Conservation (phyloP, 2,888 invertebrate genomes). For the Erebia ligea region DNA sequence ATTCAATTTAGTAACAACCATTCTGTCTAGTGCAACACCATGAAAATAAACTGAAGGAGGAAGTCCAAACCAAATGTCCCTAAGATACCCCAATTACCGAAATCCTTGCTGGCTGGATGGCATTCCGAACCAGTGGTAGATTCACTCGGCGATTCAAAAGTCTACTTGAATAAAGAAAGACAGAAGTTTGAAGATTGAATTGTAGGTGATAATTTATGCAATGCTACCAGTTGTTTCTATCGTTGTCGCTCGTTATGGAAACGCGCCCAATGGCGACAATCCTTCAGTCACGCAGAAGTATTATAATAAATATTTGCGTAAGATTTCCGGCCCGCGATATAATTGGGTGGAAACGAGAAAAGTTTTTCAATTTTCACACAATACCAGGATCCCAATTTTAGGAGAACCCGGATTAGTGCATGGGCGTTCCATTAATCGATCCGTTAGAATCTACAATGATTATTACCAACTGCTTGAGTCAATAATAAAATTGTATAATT, state of each 20-base stretch:
- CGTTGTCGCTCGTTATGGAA: not conserved
- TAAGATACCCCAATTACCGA: too few species aligned
- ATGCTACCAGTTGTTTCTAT: not conserved
- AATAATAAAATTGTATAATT: not conserved
- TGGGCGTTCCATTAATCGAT: slow-evolving; percentile 57
- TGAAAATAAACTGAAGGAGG: too few species aligned
- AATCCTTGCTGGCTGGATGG: too few species aligned
- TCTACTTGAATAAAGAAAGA: too few species aligned
- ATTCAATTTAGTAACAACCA: too few species aligned
- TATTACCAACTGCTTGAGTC: slow-evolving; percentile 6
- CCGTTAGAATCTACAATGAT: slow-evolving; percentile 1
- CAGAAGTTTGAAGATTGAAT: too few species aligned
- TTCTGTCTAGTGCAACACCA: too few species aligned
- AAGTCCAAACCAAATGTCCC: too few species aligned
- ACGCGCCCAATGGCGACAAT: slow-evolving; percentile 23
- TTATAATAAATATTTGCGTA: slow-evolving; percentile 69
- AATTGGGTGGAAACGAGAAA: slow-evolving; percentile 75
- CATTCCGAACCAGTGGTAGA: too few species aligned
- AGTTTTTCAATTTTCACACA: slow-evolving; percentile 78
- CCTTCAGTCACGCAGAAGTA: slow-evolving; percentile 23
- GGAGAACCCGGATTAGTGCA: slow-evolving; percentile 58
- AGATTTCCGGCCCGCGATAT: slow-evolving; percentile 68
- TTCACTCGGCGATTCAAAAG: too few species aligned
- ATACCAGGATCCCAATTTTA: slow-evolving; percentile 58
- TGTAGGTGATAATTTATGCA: too few species aligned